These are phyloP conservation scores for Dallia pectoralis DNA, from an alignment of 2,797 vertebrate genomes.

Conservation along the genomic window DNA sequence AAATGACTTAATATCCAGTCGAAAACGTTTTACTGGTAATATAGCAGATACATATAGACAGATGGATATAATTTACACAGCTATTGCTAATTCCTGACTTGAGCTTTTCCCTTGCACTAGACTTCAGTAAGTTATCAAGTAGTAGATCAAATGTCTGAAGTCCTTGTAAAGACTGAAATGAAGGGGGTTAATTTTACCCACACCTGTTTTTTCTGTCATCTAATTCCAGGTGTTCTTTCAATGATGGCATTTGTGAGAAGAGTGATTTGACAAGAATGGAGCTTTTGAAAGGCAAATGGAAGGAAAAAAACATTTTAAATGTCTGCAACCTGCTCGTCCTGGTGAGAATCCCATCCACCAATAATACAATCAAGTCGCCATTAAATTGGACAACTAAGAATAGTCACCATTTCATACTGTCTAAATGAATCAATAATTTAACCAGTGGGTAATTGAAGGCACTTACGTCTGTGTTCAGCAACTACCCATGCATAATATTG, in stretches of 20 bases:
- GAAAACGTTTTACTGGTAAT: too few species aligned
- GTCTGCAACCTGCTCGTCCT: constrained; percentile 39
- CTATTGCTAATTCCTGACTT: too few species aligned
- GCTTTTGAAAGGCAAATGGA: constrained; percentile 31
- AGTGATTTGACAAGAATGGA: constrained; percentile 49
- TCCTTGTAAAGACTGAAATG: background rate
- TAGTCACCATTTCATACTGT: background rate
- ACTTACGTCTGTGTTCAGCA: background rate
- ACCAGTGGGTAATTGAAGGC: background rate
- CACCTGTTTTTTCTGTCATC: background rate
- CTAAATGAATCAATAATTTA: background rate
- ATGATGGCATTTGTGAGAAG: constrained; percentile 55
- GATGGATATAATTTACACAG: too few species aligned
- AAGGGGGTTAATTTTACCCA: background rate
- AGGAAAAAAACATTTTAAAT: background rate
- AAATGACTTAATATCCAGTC: too few species aligned
- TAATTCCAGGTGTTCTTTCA: constrained; percentile 39
- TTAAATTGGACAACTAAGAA: background rate
- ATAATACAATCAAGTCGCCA: background rate
- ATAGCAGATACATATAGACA: too few species aligned
- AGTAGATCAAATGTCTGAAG: too few species aligned
- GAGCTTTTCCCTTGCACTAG: too few species aligned
- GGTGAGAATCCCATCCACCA: constrained; percentile 54
- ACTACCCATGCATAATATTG: background rate
- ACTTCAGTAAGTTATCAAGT: too few species aligned